phyloP scores from a whole-genome alignment of 2,888 invertebrate species.

The Drosophila rellima region DNA sequence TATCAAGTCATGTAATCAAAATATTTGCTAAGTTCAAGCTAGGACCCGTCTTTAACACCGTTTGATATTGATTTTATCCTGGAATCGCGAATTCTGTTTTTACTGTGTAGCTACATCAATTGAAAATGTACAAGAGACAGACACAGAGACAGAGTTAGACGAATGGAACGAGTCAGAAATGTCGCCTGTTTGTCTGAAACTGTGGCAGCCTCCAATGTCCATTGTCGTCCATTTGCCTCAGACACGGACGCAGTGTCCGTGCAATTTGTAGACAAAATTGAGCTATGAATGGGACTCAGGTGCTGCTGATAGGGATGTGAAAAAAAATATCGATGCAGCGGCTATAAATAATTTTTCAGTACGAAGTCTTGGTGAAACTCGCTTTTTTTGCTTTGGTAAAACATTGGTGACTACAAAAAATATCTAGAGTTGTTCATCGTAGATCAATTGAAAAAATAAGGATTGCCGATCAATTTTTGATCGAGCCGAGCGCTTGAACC shows the following conservation, averaged over 20 bases:
- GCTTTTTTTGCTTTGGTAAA: no score
- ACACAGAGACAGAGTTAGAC: conserved; percentile 1
- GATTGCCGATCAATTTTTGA: no score
- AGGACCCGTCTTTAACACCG: neutral
- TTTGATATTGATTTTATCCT: neutral
- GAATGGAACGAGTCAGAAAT: conserved; percentile 26
- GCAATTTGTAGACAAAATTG: conserved; percentile 60
- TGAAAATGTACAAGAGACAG: conserved; percentile 27
- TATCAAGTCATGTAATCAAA: no score
- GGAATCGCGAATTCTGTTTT: neutral
- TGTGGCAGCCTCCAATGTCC: conserved; percentile 28
- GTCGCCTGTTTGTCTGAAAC: conserved; percentile 37
- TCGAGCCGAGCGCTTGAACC: no score
- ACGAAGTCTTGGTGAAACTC: no score
- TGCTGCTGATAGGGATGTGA: neutral
- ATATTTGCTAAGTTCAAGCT: no score
- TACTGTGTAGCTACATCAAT: conserved; percentile 26
- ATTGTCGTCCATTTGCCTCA: conserved; percentile 43
- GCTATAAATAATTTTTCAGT: neutral
- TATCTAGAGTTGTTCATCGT: neutral
- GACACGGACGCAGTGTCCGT: conserved; percentile 20
- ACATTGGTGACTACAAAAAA: neutral
- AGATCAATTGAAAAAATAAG: no score
- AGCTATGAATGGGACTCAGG: conserved; percentile 41
- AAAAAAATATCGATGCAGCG: neutral